phyloP scores from a whole-genome alignment of 1,140 invertebrate genomes.

The Dendrolimus punctatus region DNA sequence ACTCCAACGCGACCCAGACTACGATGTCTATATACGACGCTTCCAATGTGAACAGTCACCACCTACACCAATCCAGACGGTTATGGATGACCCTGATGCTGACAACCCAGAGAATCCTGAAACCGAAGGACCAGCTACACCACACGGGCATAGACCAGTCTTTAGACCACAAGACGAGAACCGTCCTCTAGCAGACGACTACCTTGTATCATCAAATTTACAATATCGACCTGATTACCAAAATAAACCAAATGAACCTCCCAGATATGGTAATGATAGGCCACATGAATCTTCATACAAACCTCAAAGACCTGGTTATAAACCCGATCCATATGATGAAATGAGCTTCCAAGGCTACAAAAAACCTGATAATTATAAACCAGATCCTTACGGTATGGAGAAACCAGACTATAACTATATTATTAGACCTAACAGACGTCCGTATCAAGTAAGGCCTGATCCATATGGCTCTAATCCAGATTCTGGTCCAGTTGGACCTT shows the following conservation, averaged over 20 bases:
- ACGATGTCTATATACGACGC: constrained; percentile 50
- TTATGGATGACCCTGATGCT: constrained; percentile 29
- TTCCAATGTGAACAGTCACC: constrained; percentile 52
- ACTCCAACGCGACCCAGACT: constrained; percentile 44
- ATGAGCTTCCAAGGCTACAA: constrained; percentile 27
- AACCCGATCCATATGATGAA: constrained; percentile 31
- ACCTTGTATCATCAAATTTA: constrained; percentile 15
- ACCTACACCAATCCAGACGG: constrained; percentile 39
- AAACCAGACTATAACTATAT: constrained; percentile 47
- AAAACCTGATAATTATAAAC: background rate
- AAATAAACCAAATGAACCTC: constrained; percentile 37
- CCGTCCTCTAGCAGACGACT: constrained; percentile 36
- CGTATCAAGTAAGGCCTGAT: constrained; percentile 22
- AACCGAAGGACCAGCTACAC: background rate
- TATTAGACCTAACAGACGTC: constrained; percentile 46
- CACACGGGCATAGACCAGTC: constrained; percentile 33
- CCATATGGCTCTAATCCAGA: constrained; percentile 7
- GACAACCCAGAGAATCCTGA: constrained; percentile 6
- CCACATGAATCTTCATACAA: constrained; percentile 46
- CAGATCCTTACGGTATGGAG: constrained; percentile 17
- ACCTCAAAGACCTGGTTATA: constrained; percentile 26
- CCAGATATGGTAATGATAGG: constrained; percentile 48
- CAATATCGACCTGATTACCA: constrained; percentile 40
- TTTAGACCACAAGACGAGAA: constrained; percentile 47
- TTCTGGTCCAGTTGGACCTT: constrained; percentile 21